Evolutionary conservation across 2,113 vertebrate species (phyloP).

Genomic region (Actinemys pallida): DNA sequence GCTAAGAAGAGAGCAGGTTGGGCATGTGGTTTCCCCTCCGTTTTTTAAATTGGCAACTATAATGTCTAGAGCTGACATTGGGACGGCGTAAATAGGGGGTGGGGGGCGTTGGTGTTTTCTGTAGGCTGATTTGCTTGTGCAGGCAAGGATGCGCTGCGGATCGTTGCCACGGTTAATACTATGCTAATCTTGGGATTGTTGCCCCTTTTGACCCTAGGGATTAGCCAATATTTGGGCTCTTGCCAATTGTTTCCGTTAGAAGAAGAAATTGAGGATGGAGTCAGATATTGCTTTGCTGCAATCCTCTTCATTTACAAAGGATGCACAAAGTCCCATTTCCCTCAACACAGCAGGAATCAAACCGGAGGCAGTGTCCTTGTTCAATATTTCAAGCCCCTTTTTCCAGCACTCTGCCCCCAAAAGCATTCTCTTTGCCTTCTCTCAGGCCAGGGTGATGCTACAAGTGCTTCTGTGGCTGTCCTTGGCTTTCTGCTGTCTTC

Average conservation of each 20-base stretch:
- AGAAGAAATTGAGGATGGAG: background rate
- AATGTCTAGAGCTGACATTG: background rate
- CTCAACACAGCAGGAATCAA: background rate
- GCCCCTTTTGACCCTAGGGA: accelerated
- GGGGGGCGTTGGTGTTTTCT: accelerated
- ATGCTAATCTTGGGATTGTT: accelerated
- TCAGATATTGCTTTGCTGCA: background rate
- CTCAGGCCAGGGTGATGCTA: background rate
- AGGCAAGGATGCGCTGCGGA: background rate
- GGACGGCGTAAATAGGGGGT: no score
- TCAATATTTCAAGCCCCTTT: background rate
- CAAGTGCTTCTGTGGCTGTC: background rate
- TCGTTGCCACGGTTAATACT: accelerated
- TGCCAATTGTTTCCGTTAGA: background rate
- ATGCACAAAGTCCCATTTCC: background rate
- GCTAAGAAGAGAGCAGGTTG: background rate
- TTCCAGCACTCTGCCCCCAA: background rate
- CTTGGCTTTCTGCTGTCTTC: background rate
- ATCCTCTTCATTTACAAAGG: background rate
- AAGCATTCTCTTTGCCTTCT: background rate
- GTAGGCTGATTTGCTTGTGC: background rate
- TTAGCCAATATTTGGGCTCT: background rate
- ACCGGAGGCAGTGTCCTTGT: background rate
- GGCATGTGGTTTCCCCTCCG: background rate
- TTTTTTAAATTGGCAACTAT: background rate